phyloP scores from a whole-genome alignment of 2,113 vertebrate genomes.

The Eubucco bourcierii region DNA sequence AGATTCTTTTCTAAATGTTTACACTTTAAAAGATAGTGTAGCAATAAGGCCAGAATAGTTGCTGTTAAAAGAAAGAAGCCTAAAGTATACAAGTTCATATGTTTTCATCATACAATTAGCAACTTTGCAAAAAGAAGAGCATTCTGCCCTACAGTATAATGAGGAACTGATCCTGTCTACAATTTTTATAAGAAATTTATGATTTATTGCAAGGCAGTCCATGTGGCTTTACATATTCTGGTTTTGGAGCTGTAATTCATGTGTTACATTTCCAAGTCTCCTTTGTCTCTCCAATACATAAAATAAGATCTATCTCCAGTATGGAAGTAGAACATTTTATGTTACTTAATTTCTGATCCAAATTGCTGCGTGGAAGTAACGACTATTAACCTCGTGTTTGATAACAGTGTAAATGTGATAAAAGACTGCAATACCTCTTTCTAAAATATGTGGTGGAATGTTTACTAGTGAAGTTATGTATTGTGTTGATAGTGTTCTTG shows the following conservation, averaged over 20 bases:
- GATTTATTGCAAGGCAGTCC: neutral
- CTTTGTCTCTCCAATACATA: neutral
- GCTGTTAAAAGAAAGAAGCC: constrained; percentile 46
- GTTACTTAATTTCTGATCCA: neutral
- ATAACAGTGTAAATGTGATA: neutral
- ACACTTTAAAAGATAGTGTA: constrained; percentile 35
- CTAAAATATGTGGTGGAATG: neutral
- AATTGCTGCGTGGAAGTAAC: neutral
- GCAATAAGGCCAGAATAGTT: constrained; percentile 26
- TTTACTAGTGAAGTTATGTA: neutral
- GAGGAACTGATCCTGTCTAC: constrained; percentile 47
- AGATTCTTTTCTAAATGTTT: neutral
- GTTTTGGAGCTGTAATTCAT: constrained; percentile 33
- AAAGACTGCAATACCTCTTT: neutral
- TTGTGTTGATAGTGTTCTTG: neutral
- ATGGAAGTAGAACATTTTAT: neutral
- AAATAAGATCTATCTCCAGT: neutral
- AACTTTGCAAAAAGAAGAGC: constrained; percentile 49
- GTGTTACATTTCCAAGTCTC: neutral
- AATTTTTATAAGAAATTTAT: constrained; percentile 6
- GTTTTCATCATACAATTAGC: constrained; percentile 6
- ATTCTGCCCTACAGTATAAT: neutral
- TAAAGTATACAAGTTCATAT: constrained; percentile 23
- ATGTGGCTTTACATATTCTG: neutral
- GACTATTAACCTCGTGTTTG: neutral